Evolutionary conservation across 2,888 invertebrate genomes (phyloP).

Genomic region (Pinctada fucata): DNA sequence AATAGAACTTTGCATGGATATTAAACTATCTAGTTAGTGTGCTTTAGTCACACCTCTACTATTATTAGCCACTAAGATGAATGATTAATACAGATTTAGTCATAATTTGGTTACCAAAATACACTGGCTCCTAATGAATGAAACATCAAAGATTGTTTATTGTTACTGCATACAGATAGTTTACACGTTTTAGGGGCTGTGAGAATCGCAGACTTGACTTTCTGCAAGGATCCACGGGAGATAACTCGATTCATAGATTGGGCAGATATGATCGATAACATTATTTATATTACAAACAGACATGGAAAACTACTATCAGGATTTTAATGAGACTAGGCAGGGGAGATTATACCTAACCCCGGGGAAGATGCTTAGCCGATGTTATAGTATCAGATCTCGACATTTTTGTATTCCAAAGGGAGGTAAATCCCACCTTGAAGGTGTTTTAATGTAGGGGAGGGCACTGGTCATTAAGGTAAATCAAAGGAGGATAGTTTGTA

Average conservation of each 20-base stretch:
- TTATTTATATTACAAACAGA: background rate
- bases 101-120: background rate
- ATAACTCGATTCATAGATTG: background rate
- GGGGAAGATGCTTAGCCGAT: background rate
- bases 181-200: background rate
- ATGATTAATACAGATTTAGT: background rate
- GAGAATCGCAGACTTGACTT: background rate
- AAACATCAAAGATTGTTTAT: slow-evolving; percentile 2
- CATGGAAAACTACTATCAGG: background rate
- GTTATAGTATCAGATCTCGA: background rate
- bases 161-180: background rate
- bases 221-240: background rate
- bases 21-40: no score
- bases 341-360: background rate
- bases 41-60: no score
- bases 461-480: background rate
- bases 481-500: background rate
- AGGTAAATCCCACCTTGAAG: background rate
- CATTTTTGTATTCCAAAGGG: background rate
- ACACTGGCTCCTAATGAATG: background rate
- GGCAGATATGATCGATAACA: background rate
- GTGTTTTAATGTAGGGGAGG: background rate
- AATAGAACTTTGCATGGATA: no score
- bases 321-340: background rate
- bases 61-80: background rate